These are phyloP conservation scores for Turdus rufiventris DNA, from an alignment of 2,113 vertebrate genomes.

Conservation along the genomic window DNA sequence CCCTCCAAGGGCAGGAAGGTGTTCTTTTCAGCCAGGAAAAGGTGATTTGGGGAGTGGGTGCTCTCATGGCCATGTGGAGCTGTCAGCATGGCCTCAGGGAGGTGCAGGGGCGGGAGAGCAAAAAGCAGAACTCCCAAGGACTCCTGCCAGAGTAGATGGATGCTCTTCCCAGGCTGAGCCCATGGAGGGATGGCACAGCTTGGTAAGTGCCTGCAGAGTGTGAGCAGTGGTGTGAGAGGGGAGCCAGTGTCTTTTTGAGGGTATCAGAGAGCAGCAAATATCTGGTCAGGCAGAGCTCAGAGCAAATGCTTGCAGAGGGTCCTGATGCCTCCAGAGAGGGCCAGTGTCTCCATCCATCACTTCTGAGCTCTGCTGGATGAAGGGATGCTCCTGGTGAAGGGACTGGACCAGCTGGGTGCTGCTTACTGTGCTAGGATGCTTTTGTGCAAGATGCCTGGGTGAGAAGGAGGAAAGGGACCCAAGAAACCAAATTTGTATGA, in stretches of 20 bases:
- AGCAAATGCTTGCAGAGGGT: not conserved
- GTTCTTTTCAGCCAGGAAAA: not conserved
- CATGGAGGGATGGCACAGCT: not conserved
- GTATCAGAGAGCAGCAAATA: not conserved
- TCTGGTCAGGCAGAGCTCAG: not conserved
- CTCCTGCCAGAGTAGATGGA: not conserved
- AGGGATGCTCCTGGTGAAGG: not conserved
- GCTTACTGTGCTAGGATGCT: not conserved
- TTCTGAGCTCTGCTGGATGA: not conserved
- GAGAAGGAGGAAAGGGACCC: not conserved
- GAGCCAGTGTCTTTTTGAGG: not conserved
- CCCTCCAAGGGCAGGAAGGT: not conserved
- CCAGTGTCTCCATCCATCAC: not conserved
- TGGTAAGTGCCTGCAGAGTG: not conserved
- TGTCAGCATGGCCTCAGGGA: not conserved
- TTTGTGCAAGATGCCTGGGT: not conserved
- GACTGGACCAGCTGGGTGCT: not conserved
- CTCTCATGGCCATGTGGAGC: accelerated
- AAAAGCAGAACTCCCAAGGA: not conserved
- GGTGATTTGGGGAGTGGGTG: accelerated
- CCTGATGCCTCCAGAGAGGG: not conserved
- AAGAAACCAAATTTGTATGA: not conserved
- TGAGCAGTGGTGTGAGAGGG: not conserved
- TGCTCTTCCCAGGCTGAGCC: not conserved
- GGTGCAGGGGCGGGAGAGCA: not conserved